Percentiles rank a stretch among this genome's conserved stretches.
Evolutionary conservation across 2,888 invertebrate species (phyloP).

Genomic region (Parochlus steinenii): DNA sequence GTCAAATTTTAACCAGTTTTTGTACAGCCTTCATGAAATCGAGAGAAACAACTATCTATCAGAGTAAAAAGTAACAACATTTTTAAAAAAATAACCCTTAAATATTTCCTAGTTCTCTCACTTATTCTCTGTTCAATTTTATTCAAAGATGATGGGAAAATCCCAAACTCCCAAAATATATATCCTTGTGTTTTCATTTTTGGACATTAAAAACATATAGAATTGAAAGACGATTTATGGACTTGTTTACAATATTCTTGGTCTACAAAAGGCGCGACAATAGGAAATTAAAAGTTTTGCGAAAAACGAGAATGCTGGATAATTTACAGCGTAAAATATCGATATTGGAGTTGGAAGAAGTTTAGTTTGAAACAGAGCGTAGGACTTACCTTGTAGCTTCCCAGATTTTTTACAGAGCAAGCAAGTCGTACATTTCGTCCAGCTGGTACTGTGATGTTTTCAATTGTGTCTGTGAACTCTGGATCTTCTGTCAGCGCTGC

Average conservation of each 20-base stretch:
- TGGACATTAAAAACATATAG: slow-evolving; percentile 6
- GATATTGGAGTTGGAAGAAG: too few relatives aligned
- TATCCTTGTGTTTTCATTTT: too few relatives aligned
- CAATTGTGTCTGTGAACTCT: slow-evolving; percentile 78
- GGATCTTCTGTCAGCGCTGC: slow-evolving; percentile 63
- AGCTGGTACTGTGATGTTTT: slow-evolving; percentile 69
- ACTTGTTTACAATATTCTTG: slow-evolving; percentile 12
- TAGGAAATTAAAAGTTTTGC: slow-evolving; percentile 12
- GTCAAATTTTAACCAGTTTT: too few relatives aligned
- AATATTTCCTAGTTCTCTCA: not conserved
- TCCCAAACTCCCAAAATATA: not conserved
- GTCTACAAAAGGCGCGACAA: slow-evolving; percentile 10
- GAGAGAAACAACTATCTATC: too few relatives aligned
- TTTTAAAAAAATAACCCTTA: slow-evolving; percentile 5
- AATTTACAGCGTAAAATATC: too few relatives aligned
- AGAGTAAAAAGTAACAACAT: too few relatives aligned
- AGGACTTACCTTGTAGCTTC: slow-evolving; percentile 67
- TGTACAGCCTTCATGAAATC: too few relatives aligned
- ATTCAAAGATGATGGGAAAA: not conserved
- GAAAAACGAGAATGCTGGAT: too few relatives aligned
- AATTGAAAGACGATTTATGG: slow-evolving; percentile 12
- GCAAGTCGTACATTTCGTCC: slow-evolving; percentile 77
- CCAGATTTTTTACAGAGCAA: slow-evolving; percentile 81
- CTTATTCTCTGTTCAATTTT: not conserved
- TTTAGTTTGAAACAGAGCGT: not conserved